Conservation (phyloP, 2,797 vertebrate genomes). For the Sphenodon punctatus region DNA sequence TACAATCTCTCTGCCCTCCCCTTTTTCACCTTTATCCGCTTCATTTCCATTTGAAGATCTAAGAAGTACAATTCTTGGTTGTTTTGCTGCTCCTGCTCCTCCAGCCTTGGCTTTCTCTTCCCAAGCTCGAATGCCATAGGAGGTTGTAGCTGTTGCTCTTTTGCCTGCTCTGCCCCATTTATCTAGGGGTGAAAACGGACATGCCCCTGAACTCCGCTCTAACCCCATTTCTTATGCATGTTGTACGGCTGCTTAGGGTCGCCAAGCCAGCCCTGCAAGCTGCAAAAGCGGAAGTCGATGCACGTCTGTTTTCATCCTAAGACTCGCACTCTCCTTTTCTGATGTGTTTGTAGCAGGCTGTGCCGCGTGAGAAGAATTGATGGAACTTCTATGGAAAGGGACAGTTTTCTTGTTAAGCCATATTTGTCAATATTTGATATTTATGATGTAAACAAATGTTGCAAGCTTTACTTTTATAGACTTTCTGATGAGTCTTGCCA, state of each 20-base stretch:
- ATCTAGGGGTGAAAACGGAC: constrained; percentile 18
- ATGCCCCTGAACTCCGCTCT: too few species aligned
- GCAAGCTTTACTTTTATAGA: not conserved
- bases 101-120: not conserved
- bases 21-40: not conserved
- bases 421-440: not conserved
- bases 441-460: not conserved
- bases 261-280: too few species aligned
- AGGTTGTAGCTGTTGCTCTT: not conserved
- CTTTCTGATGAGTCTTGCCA: not conserved
- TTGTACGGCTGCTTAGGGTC: too few species aligned
- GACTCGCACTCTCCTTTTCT: too few species aligned
- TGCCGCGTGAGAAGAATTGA: not conserved
- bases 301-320: not conserved
- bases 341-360: not conserved
- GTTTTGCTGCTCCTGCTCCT: not conserved
- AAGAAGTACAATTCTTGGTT: not conserved
- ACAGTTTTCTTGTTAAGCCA: not conserved
- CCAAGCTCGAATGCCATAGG: not conserved
- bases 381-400: not conserved
- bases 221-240: too few species aligned
- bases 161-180: constrained; percentile 27
- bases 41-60: not conserved
- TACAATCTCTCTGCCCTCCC: not conserved
- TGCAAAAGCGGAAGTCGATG: too few species aligned